Conservation (phyloP, 2,797 vertebrate genomes). For the Borostomias antarcticus region DNA sequence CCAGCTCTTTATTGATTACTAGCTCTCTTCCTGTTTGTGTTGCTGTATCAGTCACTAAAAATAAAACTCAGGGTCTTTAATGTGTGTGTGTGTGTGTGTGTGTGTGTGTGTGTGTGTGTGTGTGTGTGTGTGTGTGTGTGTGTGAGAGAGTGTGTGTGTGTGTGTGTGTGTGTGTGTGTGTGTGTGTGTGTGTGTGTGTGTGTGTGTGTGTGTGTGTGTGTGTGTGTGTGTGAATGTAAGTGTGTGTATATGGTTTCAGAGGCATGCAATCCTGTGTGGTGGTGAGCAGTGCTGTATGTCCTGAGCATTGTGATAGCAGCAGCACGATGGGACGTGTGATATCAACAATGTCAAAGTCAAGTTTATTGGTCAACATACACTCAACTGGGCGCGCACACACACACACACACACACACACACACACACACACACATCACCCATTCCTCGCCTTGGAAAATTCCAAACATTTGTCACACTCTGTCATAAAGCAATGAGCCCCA, state of each 20-base stretch:
- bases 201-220: slow-evolving; percentile 40
- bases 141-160: slow-evolving; percentile 37
- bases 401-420: slow-evolving; percentile 22
- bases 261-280: slow-evolving; percentile 43
- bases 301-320: slow-evolving; percentile 58
- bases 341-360: slow-evolving; percentile 31
- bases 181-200: slow-evolving; percentile 40
- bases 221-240: background rate
- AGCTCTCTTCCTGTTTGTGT: background rate
- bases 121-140: too few species aligned
- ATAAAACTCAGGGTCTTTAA: background rate
- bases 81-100: slow-evolving; percentile 2
- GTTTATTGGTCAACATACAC: too few species aligned
- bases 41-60: background rate
- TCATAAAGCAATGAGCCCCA: slow-evolving; percentile 36
- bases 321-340: slow-evolving; percentile 48
- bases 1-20: too few species aligned
- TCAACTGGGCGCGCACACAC: slow-evolving; percentile 8
- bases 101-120: background rate
- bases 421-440: slow-evolving; percentile 13
- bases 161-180: slow-evolving; percentile 22
- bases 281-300: slow-evolving; percentile 54
- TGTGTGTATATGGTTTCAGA: slow-evolving; percentile 45
- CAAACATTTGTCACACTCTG: slow-evolving; percentile 42
- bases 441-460: slow-evolving; percentile 22